Conservation (phyloP, 1,140 invertebrate species). For the Sitodiplosis mosellana region DNA sequence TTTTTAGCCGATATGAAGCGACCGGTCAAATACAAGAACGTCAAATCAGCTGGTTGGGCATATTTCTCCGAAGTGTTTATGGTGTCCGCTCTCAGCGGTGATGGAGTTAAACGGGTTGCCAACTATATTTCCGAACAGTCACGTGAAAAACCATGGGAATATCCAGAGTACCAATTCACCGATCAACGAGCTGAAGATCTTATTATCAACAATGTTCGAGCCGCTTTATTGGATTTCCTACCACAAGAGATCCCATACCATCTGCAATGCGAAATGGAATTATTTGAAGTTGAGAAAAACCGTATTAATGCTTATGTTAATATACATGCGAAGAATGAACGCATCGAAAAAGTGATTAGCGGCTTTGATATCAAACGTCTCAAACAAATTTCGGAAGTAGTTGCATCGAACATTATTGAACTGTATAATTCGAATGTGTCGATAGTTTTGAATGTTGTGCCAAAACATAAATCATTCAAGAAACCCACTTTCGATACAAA, state of each 20-base stretch:
- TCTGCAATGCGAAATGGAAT: constrained; percentile 42
- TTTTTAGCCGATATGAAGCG: background rate
- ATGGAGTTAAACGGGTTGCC: constrained; percentile 59
- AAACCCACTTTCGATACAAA: too few relatives aligned
- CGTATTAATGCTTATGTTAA: constrained; percentile 38
- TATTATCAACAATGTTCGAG: constrained; percentile 49
- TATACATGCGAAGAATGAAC: constrained; percentile 38
- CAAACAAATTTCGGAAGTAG: constrained; percentile 38
- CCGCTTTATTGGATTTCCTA: constrained; percentile 61
- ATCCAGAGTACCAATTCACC: constrained; percentile 40
- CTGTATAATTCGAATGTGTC: too few relatives aligned
- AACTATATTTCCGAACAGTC: constrained; percentile 49
- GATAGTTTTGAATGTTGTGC: too few relatives aligned
- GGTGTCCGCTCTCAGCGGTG: constrained; percentile 61
- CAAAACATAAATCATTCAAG: too few relatives aligned
- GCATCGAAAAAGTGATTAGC: constrained; percentile 40
- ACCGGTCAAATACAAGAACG: constrained; percentile 3
- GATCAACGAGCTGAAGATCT: constrained; percentile 49
- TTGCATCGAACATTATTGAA: constrained; percentile 16
- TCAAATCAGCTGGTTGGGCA: constrained; percentile 38
- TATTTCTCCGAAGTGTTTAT: constrained; percentile 74
- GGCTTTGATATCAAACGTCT: constrained; percentile 44
- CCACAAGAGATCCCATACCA: constrained; percentile 68
- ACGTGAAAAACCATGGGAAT: constrained; percentile 43
- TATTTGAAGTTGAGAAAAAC: constrained; percentile 37